Evolutionary conservation across 2,888 invertebrate genomes (phyloP).

Genomic region (Pantelozetes paolii): DNA sequence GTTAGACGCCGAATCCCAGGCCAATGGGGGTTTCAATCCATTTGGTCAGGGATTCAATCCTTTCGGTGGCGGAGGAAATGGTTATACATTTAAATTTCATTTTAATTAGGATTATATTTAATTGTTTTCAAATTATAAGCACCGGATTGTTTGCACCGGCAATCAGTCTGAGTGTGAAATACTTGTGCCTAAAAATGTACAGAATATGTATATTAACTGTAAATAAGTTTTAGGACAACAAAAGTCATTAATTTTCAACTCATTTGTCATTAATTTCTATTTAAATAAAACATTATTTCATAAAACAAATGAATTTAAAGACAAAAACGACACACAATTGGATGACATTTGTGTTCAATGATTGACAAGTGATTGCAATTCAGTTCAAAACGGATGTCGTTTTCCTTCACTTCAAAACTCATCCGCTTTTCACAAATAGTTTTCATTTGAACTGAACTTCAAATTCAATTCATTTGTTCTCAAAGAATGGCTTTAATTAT

Average conservation of each 20-base stretch:
- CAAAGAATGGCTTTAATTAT: too few species aligned
- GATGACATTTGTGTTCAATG: background rate
- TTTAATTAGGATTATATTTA: conserved; percentile 10
- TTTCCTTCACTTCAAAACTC: background rate
- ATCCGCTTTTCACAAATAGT: background rate
- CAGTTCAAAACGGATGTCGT: background rate
- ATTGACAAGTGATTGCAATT: background rate
- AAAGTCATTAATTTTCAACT: background rate
- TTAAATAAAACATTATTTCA: background rate
- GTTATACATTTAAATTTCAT: conserved; percentile 11
- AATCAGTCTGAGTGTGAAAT: background rate
- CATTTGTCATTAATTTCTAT: background rate
- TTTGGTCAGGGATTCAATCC: conserved; percentile 66
- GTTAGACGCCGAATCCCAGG: conserved; percentile 79
- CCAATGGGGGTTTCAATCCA: conserved; percentile 60
- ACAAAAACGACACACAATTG: background rate
- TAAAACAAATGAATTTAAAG: background rate
- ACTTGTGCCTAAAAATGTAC: conserved; percentile 33
- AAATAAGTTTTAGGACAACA: conserved; percentile 19
- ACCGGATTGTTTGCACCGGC: background rate
- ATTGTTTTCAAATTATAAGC: background rate
- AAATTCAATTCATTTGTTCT: too few species aligned
- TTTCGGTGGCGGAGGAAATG: conserved; percentile 56
- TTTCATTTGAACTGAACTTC: background rate
- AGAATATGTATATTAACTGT: conserved; percentile 24